A percentile compares a stretch with the other conserved stretches of the same genome.
Conservation (phyloP, 2,113 vertebrate species). For the Oryzias javanicus region DNA sequence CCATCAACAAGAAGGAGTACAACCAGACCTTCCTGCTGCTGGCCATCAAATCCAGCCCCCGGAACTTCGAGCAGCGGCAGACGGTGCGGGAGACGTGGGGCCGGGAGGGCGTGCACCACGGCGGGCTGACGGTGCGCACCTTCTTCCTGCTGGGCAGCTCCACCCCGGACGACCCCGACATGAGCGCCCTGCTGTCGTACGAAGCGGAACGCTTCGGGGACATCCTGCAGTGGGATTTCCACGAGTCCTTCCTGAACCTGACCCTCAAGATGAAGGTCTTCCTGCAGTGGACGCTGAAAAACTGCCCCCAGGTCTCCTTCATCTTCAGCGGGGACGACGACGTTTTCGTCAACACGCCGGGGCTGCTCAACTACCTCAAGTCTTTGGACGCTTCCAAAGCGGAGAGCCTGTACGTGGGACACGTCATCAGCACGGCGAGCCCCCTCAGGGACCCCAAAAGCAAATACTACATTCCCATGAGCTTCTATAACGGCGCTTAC, state of each 20-base stretch:
- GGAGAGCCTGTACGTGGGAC: slow-evolving; percentile 73
- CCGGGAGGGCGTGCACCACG: slow-evolving; percentile 35
- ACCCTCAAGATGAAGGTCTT: slow-evolving; percentile 76
- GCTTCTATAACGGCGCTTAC: slow-evolving; percentile 70
- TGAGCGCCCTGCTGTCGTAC: slow-evolving; percentile 59
- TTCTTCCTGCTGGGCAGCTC: slow-evolving; percentile 76
- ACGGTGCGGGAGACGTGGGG: slow-evolving; percentile 78
- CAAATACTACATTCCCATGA: slow-evolving; percentile 81
- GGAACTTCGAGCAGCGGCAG: slow-evolving; percentile 71
- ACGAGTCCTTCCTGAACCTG: slow-evolving; percentile 77
- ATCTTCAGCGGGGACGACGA: slow-evolving; percentile 84
- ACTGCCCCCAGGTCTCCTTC: slow-evolving; percentile 64
- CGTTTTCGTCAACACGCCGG: slow-evolving; percentile 81
- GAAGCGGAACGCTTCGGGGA: slow-evolving; percentile 71
- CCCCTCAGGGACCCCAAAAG: slow-evolving; percentile 69
- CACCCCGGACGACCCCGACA: slow-evolving; percentile 53
- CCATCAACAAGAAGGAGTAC: accelerated
- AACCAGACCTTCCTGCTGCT: slow-evolving; percentile 64
- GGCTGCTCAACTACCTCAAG: slow-evolving; percentile 69
- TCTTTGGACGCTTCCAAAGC: slow-evolving; percentile 48
- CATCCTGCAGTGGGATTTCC: slow-evolving; percentile 80
- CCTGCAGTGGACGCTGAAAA: slow-evolving; percentile 68
- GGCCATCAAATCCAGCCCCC: slow-evolving; percentile 74
- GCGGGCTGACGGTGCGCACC: slow-evolving; percentile 44
- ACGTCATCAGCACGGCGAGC: slow-evolving; percentile 69